phyloP scores from a whole-genome alignment of 2,888 invertebrate genomes.

The Proisotoma minuta region DNA sequence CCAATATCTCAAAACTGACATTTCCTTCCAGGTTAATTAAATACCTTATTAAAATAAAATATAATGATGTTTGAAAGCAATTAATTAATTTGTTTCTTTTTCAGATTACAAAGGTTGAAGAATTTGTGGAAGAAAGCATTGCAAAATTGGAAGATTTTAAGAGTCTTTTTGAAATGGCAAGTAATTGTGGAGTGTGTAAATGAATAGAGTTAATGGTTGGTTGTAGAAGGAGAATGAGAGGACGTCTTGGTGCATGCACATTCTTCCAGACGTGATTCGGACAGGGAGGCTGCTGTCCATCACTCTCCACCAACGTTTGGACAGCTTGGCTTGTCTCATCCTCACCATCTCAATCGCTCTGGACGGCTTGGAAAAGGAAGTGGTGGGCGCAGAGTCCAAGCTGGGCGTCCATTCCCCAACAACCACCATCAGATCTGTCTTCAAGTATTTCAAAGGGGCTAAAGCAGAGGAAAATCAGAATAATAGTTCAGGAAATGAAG shows the following conservation, averaged over 20 bases:
- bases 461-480: background rate
- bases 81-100: conserved; percentile 3
- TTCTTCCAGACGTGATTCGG: conserved; percentile 37
- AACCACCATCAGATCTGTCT: conserved; percentile 33
- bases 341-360: conserved; percentile 31
- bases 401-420: conserved; percentile 25
- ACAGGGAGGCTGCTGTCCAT: conserved; percentile 30
- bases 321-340: conserved; percentile 33
- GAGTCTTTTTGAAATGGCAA: conserved; percentile 45
- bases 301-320: conserved; percentile 35
- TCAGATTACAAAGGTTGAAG: conserved; percentile 42
- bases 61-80: too few species aligned
- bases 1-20: conserved; percentile 41
- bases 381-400: conserved; percentile 36
- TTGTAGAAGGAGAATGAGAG: conserved; percentile 42
- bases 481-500: background rate
- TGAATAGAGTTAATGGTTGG: conserved; percentile 5
- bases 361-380: conserved; percentile 38
- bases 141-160: conserved; percentile 45
- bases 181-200: background rate
- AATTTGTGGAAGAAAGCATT: conserved; percentile 42
- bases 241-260: conserved; percentile 32
- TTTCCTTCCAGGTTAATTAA: conserved; percentile 32
- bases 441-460: conserved; percentile 40
- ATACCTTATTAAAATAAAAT: too few species aligned